Percentiles rank a stretch among this genome's conserved stretches.
phyloP scores from a whole-genome alignment of 30 jellyfish, hydroid and myxozoan species.

The Cassiopea andromeda region DNA sequence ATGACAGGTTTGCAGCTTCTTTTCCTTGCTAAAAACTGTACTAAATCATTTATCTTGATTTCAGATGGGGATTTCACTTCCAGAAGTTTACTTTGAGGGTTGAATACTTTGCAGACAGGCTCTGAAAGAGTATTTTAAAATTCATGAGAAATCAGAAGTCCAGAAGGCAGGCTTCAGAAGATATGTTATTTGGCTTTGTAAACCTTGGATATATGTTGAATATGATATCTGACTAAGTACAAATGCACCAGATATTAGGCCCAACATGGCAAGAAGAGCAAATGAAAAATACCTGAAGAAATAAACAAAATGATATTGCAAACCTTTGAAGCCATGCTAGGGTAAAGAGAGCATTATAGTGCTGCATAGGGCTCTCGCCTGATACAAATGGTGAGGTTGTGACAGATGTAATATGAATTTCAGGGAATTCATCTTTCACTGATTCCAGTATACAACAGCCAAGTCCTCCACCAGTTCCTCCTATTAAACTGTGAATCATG shows the following conservation, averaged over 20 bases:
- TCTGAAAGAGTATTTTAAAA: too few relatives aligned
- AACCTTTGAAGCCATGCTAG: slow-evolving; percentile 72
- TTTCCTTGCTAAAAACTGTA: too few relatives aligned
- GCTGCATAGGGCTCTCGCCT: slow-evolving; percentile 75
- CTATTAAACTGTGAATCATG: slow-evolving; percentile 61
- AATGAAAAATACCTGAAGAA: background rate
- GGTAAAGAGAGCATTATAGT: slow-evolving; percentile 62
- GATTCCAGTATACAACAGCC: slow-evolving; percentile 49
- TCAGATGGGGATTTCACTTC: too few relatives aligned
- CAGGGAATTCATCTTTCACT: slow-evolving; percentile 50
- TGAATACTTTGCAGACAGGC: too few relatives aligned
- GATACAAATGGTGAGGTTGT: slow-evolving; percentile 57
- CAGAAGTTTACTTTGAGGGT: too few relatives aligned
- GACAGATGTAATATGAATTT: slow-evolving; percentile 39
- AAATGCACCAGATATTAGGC: background rate
- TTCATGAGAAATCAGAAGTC: too few relatives aligned
- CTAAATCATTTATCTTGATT: too few relatives aligned
- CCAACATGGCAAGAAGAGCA: background rate
- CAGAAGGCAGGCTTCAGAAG: too few relatives aligned
- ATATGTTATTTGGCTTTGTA: too few relatives aligned
- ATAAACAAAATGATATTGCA: background rate
- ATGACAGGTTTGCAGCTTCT: background rate
- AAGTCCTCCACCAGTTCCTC: slow-evolving; percentile 79
- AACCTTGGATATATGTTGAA: too few relatives aligned
- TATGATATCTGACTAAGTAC: too few relatives aligned